A percentile compares a stretch with the other conserved stretches of the same genome.
Evolutionary conservation across 2,113 vertebrate genomes (phyloP).

Genomic region (Triplophysa tibetana): DNA sequence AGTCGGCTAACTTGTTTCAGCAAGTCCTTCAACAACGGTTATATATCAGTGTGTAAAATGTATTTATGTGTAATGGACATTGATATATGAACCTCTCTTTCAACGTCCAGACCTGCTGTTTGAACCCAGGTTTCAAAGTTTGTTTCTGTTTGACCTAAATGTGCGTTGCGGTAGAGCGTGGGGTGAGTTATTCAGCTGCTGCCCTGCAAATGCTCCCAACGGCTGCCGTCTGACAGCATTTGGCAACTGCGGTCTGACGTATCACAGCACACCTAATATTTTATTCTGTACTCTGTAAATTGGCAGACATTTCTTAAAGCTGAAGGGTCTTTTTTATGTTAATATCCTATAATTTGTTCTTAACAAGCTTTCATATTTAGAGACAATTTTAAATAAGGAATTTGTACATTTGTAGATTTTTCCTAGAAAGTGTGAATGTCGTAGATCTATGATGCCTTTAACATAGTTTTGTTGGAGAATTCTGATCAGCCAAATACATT

Average conservation of each 20-base stretch:
- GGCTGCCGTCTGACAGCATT: not conserved
- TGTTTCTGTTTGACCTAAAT: constrained; percentile 8
- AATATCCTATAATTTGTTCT: no score
- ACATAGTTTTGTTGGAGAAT: no score
- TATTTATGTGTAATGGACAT: constrained; percentile 24
- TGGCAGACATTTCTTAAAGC: not conserved
- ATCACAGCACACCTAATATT: not conserved
- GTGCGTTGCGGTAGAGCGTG: not conserved
- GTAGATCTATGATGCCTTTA: no score
- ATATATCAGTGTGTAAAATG: constrained; percentile 18
- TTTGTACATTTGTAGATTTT: no score
- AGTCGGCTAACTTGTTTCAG: not conserved
- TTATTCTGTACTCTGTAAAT: not conserved
- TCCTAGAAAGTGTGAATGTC: no score
- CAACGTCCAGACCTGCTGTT: constrained; percentile 3
- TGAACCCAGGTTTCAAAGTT: not conserved
- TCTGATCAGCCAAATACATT: no score
- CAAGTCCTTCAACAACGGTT: not conserved
- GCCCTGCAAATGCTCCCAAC: not conserved
- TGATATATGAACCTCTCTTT: constrained; percentile 40
- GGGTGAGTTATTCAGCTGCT: not conserved
- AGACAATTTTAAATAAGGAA: no score
- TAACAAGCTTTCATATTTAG: no score
- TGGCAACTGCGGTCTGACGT: not conserved
- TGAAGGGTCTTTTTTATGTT: no score